A percentile compares a stretch with the other conserved stretches of the same genome.
Evolutionary conservation across 2,888 invertebrate genomes (phyloP).

Genomic region (Escarpia spicata): DNA sequence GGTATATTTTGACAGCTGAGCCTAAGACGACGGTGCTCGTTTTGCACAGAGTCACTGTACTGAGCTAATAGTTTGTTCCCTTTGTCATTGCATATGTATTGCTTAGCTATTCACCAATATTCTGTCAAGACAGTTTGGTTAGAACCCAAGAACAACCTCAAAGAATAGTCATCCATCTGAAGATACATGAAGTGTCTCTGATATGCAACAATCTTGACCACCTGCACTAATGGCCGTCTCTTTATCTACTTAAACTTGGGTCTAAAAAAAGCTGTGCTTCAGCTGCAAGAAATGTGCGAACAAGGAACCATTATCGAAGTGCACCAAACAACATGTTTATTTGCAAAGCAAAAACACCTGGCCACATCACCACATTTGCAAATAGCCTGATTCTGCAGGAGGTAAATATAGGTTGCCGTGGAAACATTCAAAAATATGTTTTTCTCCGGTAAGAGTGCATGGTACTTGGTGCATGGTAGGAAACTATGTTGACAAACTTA

Average conservation of each 20-base stretch:
- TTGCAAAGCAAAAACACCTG: constrained; percentile 10
- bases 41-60: no score
- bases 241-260: background rate
- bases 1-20: no score
- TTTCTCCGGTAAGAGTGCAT: background rate
- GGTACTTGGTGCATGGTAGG: background rate
- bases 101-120: no score
- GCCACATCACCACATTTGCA: background rate
- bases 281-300: constrained; percentile 1
- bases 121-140: background rate
- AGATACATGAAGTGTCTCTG: background rate
- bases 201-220: background rate
- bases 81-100: no score
- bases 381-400: background rate
- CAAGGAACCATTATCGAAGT: background rate
- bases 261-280: background rate
- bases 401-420: background rate
- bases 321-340: background rate
- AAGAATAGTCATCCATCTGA: background rate
- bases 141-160: background rate
- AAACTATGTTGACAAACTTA: background rate
- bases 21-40: no score
- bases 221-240: background rate
- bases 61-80: no score
- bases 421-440: background rate